These are phyloP conservation scores for Hiodon alosoides DNA, from an alignment of 2,113 vertebrate species.

Conservation along the genomic window DNA sequence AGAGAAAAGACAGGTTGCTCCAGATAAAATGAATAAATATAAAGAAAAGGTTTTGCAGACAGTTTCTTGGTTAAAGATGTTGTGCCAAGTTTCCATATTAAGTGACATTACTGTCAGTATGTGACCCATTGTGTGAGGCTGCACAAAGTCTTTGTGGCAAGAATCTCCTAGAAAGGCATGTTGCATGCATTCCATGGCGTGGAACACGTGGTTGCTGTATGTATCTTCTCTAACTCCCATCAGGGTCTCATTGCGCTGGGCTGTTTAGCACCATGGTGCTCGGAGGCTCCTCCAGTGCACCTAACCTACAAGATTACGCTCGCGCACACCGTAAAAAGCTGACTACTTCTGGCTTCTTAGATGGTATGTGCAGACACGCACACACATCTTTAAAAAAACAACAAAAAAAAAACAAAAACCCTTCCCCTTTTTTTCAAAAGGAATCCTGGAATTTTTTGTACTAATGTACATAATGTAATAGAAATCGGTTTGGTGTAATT, in stretches of 20 bases:
- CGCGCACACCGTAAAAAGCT: slow-evolving; percentile 92
- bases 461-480: not conserved
- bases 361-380: slow-evolving; percentile 87
- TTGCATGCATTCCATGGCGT: slow-evolving; percentile 79
- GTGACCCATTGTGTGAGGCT: slow-evolving; percentile 58
- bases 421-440: slow-evolving; percentile 21
- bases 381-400: slow-evolving; percentile 64
- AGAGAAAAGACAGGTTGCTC: no score
- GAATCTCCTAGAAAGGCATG: slow-evolving; percentile 73
- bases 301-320: slow-evolving; percentile 95
- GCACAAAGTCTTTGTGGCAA: slow-evolving; percentile 73
- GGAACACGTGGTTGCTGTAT: slow-evolving; percentile 83
- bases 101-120: slow-evolving; percentile 66
- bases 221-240: slow-evolving; percentile 89
- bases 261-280: slow-evolving; percentile 91
- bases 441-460: slow-evolving; percentile 47
- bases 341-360: slow-evolving; percentile 86
- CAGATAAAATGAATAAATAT: no score
- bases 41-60: no score
- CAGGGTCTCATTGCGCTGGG: slow-evolving; percentile 89
- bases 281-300: slow-evolving; percentile 88
- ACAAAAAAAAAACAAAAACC: slow-evolving; percentile 38
- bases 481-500: not conserved
- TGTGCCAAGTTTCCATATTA: not conserved
- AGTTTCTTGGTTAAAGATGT: no score